Evolutionary conservation across 2,797 vertebrate genomes (phyloP).

Genomic region (Xiphorhynchus erythropygius): DNA sequence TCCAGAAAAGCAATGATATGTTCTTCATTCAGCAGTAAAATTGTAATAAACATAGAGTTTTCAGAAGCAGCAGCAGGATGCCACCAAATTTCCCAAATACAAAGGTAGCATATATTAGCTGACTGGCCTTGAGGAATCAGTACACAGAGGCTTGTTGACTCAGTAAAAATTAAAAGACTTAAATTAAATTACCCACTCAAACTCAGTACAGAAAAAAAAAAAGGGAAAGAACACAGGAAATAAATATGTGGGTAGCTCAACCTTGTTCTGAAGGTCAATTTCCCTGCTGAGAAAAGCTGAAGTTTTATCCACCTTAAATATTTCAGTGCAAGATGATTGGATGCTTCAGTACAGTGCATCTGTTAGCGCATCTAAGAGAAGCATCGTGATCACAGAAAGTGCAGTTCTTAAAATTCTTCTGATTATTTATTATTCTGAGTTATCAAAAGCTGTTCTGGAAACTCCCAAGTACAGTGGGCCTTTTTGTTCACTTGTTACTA

Average conservation of each 20-base stretch:
- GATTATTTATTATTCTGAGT: not conserved
- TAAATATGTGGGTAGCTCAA: not conserved
- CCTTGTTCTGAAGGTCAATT: not conserved
- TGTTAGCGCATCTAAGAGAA: not conserved
- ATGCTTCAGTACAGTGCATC: not conserved
- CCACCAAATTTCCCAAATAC: not conserved
- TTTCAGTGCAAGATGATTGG: not conserved
- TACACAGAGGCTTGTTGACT: not conserved
- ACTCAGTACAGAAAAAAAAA: rapidly evolving
- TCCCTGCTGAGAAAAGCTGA: not conserved
- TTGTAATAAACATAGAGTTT: not conserved
- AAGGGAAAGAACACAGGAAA: not conserved
- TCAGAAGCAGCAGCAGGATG: not conserved
- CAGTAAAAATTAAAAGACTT: not conserved
- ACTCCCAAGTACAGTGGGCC: conserved; percentile 4
- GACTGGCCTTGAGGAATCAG: not conserved
- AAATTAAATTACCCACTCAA: not conserved
- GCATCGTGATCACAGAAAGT: not conserved
- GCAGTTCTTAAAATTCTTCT: not conserved
- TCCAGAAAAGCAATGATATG: not conserved
- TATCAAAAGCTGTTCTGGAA: conserved; percentile 38
- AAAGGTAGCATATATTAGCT: not conserved
- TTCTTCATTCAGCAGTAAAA: not conserved
- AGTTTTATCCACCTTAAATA: not conserved
- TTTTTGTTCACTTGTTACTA: conserved; percentile 41